Evolutionary conservation across 2,888 invertebrate species (phyloP).

Genomic region (Dryobotodes eremita): DNA sequence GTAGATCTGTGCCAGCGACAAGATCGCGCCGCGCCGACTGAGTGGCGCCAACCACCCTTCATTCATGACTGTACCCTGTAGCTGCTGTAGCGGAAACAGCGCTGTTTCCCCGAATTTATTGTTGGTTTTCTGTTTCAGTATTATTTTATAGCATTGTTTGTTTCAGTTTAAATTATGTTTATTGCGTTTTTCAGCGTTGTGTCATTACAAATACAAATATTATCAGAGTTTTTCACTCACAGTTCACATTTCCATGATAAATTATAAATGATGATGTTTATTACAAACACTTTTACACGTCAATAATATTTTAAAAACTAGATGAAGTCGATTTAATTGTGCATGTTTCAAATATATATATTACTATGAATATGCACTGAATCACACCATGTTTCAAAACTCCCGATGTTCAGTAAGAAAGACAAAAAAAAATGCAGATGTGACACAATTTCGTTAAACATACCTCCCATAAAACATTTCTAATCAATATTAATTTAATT

Average conservation of each 20-base stretch:
- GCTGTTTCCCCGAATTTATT: conserved; percentile 43
- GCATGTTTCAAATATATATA: too few species aligned
- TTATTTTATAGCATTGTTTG: conserved; percentile 42
- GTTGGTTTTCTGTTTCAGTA: conserved; percentile 20
- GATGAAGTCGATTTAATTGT: too few species aligned
- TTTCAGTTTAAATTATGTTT: conserved; percentile 16
- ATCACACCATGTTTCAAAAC: neutral
- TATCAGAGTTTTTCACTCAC: neutral
- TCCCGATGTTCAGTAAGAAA: too few species aligned
- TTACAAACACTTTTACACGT: too few species aligned
- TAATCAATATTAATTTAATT: too few species aligned
- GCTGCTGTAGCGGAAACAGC: conserved; percentile 64
- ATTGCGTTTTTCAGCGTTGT: neutral
- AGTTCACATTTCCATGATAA: too few species aligned
- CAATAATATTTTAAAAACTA: too few species aligned
- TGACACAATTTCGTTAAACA: neutral
- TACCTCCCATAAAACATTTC: neutral
- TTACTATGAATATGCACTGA: too few species aligned
- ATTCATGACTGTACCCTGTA: conserved; percentile 55
- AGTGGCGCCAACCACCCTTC: conserved; percentile 76
- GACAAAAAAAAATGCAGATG: neutral
- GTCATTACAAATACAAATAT: neutral
- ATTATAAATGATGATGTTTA: too few species aligned
- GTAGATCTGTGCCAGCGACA: conserved; percentile 76
- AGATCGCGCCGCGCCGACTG: conserved; percentile 73